Conservation (phyloP, 2,113 vertebrate genomes). For the Alectura lathami region DNA sequence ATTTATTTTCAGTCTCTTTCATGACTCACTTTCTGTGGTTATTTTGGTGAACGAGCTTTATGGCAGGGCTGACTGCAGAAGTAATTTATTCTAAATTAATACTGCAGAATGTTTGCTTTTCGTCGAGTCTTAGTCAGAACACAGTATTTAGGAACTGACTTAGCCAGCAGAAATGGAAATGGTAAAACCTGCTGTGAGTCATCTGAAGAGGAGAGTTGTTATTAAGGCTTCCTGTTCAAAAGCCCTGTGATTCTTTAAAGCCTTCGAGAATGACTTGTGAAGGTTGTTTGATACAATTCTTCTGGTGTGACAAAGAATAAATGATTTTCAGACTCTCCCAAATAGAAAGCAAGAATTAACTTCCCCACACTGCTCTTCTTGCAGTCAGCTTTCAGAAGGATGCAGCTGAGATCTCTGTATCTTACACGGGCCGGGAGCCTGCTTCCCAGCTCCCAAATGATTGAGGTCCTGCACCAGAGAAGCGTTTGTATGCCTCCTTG, state of each 20-base stretch:
- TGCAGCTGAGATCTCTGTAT: neutral
- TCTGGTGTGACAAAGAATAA: neutral
- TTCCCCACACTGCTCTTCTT: neutral
- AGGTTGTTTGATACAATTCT: neutral
- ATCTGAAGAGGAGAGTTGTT: neutral
- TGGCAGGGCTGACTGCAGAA: neutral
- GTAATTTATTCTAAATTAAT: conserved; percentile 13
- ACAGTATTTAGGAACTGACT: neutral
- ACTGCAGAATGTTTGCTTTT: neutral
- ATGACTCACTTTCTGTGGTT: neutral
- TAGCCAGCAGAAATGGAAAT: neutral
- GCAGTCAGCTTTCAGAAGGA: neutral
- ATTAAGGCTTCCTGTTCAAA: neutral
- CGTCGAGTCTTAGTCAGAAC: neutral
- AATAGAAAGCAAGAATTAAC: neutral
- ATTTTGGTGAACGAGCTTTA: neutral
- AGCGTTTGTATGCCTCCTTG: neutral
- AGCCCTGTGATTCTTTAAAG: neutral
- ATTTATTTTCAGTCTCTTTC: neutral
- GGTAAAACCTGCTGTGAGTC: neutral
- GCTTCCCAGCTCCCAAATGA: neutral
- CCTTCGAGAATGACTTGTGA: neutral
- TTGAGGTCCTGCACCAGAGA: neutral
- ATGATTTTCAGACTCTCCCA: neutral
- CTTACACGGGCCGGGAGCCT: neutral